Evolutionary conservation across 2,888 invertebrate genomes (phyloP).

Genomic region (Cylloceria caligata): DNA sequence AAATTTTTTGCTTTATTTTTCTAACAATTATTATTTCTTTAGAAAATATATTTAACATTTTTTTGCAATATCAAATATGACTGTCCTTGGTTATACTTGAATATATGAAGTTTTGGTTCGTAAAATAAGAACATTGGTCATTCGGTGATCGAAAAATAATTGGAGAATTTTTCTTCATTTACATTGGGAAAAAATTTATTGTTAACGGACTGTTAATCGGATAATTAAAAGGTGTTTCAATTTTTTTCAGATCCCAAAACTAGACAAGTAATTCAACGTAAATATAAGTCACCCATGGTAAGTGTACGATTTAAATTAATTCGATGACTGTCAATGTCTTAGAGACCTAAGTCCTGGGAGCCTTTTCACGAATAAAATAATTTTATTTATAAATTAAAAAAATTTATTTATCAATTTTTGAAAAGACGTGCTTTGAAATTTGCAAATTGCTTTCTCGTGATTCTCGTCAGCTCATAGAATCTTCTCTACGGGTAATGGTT

Average conservation of each 20-base stretch:
- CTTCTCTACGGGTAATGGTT: no score
- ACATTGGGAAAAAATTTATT: not conserved
- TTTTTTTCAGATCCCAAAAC: conserved; percentile 97
- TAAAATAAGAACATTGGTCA: not conserved
- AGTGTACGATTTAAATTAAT: conserved; percentile 84
- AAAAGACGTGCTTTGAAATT: no score
- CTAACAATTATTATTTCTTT: not conserved
- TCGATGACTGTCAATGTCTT: not conserved
- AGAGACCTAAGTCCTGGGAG: not conserved
- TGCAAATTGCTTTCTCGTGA: no score
- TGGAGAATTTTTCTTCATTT: not conserved
- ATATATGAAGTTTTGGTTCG: not conserved
- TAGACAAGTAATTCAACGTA: conserved; percentile 97
- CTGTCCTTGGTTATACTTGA: not conserved
- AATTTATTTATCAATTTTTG: no score
- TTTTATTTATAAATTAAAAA: no score
- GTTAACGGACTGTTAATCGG: not conserved
- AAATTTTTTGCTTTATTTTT: not conserved
- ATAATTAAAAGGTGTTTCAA: conserved; percentile 26
- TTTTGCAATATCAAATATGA: not conserved
- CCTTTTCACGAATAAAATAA: no score
- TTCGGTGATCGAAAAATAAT: not conserved
- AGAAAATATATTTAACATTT: not conserved
- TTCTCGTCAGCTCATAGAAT: no score
- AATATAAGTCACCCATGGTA: conserved; percentile 99